These are phyloP conservation scores for Limnodromus scolopaceus DNA, from an alignment of 2,797 vertebrate genomes.

Conservation along the genomic window DNA sequence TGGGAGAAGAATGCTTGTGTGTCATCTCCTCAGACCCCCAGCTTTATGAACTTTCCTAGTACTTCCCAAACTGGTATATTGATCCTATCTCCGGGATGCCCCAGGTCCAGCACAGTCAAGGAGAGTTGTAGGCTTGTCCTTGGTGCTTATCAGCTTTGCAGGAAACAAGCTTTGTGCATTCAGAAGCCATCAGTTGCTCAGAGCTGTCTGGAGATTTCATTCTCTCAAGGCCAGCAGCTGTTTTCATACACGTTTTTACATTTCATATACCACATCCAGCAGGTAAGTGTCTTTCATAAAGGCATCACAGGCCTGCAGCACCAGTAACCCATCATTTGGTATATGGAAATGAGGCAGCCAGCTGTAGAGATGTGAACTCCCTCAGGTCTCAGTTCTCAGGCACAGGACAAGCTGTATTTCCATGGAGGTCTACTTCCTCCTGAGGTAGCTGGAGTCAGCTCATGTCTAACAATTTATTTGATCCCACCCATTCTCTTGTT, in stretches of 20 bases:
- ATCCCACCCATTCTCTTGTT: background rate
- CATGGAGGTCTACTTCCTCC: background rate
- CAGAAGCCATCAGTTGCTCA: background rate
- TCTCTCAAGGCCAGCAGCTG: background rate
- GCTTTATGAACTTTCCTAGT: background rate
- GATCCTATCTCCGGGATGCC: background rate
- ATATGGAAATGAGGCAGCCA: background rate
- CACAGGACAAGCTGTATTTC: background rate
- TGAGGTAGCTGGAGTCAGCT: background rate
- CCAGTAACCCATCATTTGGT: background rate
- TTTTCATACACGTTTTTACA: background rate
- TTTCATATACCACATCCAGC: background rate
- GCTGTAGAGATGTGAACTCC: background rate
- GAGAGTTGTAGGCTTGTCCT: background rate
- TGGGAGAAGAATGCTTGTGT: background rate
- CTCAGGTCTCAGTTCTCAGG: background rate
- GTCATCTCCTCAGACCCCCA: background rate
- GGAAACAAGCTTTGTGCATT: background rate
- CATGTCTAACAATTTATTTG: background rate
- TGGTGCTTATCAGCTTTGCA: background rate
- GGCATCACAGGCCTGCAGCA: background rate
- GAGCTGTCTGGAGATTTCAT: background rate
- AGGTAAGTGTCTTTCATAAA: background rate
- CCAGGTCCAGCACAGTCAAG: background rate
- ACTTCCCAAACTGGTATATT: background rate